A percentile compares a stretch with the other conserved stretches of the same genome.
phyloP scores from a whole-genome alignment of 1,140 invertebrate species.

The Aradophagus sp. region DNA sequence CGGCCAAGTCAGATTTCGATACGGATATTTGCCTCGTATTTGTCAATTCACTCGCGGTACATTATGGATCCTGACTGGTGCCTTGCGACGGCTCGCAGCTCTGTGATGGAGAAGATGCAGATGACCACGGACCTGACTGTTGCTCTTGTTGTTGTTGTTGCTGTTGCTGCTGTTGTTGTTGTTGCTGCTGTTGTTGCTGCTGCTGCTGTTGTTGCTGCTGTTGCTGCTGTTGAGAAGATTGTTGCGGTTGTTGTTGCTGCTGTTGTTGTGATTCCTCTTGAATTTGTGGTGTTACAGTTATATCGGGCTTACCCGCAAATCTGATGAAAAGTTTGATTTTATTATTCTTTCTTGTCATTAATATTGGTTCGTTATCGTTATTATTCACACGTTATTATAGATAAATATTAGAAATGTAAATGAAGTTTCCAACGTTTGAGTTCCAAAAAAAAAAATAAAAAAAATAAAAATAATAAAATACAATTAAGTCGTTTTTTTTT shows the following conservation, averaged over 20 bases:
- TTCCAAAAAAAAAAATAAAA: too few species aligned
- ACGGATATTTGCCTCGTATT: background rate
- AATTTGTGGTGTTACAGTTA: constrained; percentile 34
- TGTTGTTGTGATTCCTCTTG: constrained; percentile 23
- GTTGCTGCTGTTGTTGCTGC: constrained; percentile 45
- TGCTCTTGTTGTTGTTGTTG: constrained; percentile 54
- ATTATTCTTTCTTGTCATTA: too few species aligned
- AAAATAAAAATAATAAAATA: too few species aligned
- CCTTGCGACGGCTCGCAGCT: constrained; percentile 67
- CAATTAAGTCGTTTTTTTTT: too few species aligned
- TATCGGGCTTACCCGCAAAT: constrained; percentile 50
- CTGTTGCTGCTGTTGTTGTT: constrained; percentile 57
- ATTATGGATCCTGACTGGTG: constrained; percentile 72
- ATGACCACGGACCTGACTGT: constrained; percentile 58
- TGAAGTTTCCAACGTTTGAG: too few species aligned
- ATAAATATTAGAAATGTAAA: too few species aligned
- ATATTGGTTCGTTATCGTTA: too few species aligned
- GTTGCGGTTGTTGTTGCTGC: constrained; percentile 36
- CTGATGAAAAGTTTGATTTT: too few species aligned
- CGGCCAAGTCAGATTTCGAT: background rate
- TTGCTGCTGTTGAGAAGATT: constrained; percentile 42
- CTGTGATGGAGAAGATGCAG: constrained; percentile 58
- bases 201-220: constrained; percentile 46
- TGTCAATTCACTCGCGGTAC: constrained; percentile 40
- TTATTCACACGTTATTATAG: too few species aligned